Evolutionary conservation across 2,797 vertebrate species (phyloP), one percentile per base, ranked within the genome.

Genomic region (Lagodon rhomboides): DNA sequence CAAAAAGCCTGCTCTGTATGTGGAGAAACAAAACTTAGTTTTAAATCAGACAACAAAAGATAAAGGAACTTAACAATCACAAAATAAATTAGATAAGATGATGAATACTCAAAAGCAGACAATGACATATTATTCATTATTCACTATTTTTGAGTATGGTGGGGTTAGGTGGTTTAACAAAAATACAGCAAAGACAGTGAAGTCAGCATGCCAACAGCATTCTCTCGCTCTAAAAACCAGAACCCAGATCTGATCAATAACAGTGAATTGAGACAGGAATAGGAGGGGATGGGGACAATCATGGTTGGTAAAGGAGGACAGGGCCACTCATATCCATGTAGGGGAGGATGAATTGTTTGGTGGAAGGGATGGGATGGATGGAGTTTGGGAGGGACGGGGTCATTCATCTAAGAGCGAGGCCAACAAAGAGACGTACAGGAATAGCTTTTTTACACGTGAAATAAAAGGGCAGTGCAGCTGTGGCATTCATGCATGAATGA

Each of bases 171-270:
- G 60, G 67, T 23, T 73, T 50, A 64, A 83, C 12, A 61, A 77
- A 81, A 77, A 72, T 12, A 83, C 56, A 65, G 20, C 1, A 4
- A 68, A 9, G 16, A 85, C 71, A 60, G 75, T 47, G 56, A 71
- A 68, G 47, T 64, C 58, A 71, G 80, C 92, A 92, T 92, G 86
- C 89, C 73, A 89, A 84, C 84, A 91, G 82, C 91, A 91, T 91
- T 91, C 90, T 91, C 85, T 74, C 46, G 47, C 46, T 79, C 43
- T 73, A 25, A 22, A 73, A 63, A 44, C 73, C 75, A 76, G 66
- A 89, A 53, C 65, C 71, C 75, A 73, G 55, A 77, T 76, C 77
- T 79, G 79, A 65, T 62, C 50, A 72, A 30, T 64, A 72, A 77
- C 65, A 85, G 46, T 72, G 75, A 73, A 59, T 17, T 64, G 70